Base-by-base conservation (phyloP, 2,113 vertebrate genomes). In the Pteronura brasiliensis region DNA sequence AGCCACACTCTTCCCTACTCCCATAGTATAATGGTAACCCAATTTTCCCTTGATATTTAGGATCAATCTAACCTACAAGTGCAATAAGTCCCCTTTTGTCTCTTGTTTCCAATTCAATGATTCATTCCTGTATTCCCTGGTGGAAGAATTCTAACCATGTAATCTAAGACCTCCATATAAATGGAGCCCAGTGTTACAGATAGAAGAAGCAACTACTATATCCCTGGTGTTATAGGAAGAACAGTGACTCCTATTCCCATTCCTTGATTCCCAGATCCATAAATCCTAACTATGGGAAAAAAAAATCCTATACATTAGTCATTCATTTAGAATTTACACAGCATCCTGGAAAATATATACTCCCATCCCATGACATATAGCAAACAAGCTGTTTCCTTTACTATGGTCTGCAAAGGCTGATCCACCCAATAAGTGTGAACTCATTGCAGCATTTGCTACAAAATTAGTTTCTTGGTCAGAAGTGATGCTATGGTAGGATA, bases 281-380 rank as follows among this genome's bases (percentile, higher is more conserved):
- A 81, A 81, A n/a, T 81, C 15, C 4, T 57, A 74, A 74, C 18
- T 89, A 23, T 44, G 42, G 44, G 76, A 36, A 6, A 69, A 77
- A 69, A 87, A 67, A 4, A 42, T 90, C 27, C 0, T 6, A 84
- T 31, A 29, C 7, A 47, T 42, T 42, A 65, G 31, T 63, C 13
- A 82, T 29, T 93, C 15, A 44, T 82, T 31, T 49, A 72, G 57
- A 87, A 39, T 82, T 61, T 29, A 44, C 3, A 21, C 1, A 36
- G 9, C 21, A 36, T 31, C 44, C 57, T 71, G 34, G 44, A 61
- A 36, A 67, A 55, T 71, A 39, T 36, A 36, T 6, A 59, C 7
- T 29, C 2, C 20, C 9, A 59, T 0, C 17, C 9, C 11, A 31
- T 3, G 44, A 72, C 12, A 4, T 42, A 7, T 69, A 18, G 9